Conservation (phyloP, 2,888 invertebrate genomes). For the Tricholauxania praeusta region DNA sequence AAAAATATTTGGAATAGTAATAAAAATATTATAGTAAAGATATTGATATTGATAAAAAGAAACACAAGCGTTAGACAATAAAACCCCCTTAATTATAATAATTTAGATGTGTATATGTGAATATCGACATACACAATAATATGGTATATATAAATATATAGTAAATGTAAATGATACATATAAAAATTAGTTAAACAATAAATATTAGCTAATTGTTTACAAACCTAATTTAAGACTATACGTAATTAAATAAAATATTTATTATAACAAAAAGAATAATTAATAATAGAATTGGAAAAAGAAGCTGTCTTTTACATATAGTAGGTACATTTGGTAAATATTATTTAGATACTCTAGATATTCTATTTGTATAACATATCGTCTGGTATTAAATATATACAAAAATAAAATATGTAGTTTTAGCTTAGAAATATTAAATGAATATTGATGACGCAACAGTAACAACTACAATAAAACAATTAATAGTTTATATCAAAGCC, state of each 20-base stretch:
- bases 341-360: background rate
- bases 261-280: too few relatives aligned
- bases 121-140: background rate
- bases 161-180: background rate
- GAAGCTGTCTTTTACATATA: constrained; percentile 2
- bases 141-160: constrained; percentile 1
- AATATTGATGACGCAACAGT: constrained; percentile 28
- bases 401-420: background rate
- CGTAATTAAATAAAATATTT: too few relatives aligned
- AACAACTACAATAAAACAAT: constrained; percentile 39
- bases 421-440: background rate
- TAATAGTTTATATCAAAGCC: constrained; percentile 33
- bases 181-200: background rate
- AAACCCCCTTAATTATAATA: constrained; percentile 11
- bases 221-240: too few relatives aligned
- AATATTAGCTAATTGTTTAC: background rate
- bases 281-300: background rate
- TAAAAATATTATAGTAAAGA: too few relatives aligned
- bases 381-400: background rate
- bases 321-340: too few relatives aligned
- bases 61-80: constrained; percentile 59
- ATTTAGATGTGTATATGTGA: background rate
- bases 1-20: too few relatives aligned
- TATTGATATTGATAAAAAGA: background rate
- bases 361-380: constrained; percentile 7